phyloP scores from a whole-genome alignment of 2,888 invertebrate species.

The Dorcus parallelipipedus region DNA sequence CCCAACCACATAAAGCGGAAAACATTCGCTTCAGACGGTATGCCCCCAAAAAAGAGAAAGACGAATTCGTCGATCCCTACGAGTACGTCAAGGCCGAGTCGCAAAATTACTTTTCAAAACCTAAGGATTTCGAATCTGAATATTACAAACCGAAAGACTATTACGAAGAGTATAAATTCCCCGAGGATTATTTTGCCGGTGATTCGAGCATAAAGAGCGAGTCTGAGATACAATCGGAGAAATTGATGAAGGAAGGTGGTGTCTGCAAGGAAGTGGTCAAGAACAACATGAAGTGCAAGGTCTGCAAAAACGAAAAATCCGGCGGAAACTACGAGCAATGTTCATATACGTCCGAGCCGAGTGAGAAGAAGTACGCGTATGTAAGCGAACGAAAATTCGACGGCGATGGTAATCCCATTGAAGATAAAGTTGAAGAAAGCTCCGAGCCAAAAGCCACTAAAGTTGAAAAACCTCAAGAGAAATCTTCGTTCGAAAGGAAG shows the following conservation, averaged over 20 bases:
- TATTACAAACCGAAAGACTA: constrained; percentile 39
- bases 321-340: constrained; percentile 78
- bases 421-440: constrained; percentile 46
- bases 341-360: constrained; percentile 71
- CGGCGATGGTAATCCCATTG: constrained; percentile 57
- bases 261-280: constrained; percentile 63
- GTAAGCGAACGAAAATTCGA: constrained; percentile 62
- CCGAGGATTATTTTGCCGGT: constrained; percentile 54
- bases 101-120: constrained; percentile 48
- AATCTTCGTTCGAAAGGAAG: constrained; percentile 12
- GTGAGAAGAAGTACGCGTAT: constrained; percentile 67
- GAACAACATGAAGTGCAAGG: constrained; percentile 66
- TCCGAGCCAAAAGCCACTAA: constrained; percentile 34
- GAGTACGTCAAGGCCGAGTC: constrained; percentile 51
- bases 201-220: constrained; percentile 58
- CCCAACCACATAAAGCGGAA: constrained; percentile 31
- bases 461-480: neutral
- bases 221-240: constrained; percentile 61
- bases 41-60: constrained; percentile 46
- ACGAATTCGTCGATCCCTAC: constrained; percentile 52
- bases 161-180: constrained; percentile 49
- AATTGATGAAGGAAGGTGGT: constrained; percentile 57
- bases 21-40: constrained; percentile 44
- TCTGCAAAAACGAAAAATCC: constrained; percentile 71
- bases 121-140: constrained; percentile 52